Percentiles rank a stretch among this genome's conserved stretches.
These are phyloP conservation scores for Aspiorhynchus laticeps DNA, from an alignment of 2,113 vertebrate genomes.

Conservation along the genomic window DNA sequence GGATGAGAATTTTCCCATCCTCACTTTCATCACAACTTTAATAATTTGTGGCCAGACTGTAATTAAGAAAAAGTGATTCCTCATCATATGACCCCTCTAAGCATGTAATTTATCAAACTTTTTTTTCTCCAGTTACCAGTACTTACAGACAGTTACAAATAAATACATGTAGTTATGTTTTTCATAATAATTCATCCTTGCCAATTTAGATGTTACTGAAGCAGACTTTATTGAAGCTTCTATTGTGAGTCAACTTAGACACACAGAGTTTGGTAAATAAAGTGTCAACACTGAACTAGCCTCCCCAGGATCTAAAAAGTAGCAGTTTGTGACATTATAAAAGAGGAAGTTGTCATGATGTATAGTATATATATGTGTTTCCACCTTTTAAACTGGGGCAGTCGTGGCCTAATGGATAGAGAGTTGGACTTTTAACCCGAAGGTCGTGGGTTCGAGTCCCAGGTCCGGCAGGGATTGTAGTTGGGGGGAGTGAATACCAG, in stretches of 20 bases:
- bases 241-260: background rate
- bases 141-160: background rate
- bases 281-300: conserved; percentile 49
- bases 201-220: conserved; percentile 3
- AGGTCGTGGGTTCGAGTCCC: too few relatives aligned
- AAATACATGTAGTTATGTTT: background rate
- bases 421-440: too few relatives aligned
- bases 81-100: background rate
- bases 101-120: background rate
- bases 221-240: background rate
- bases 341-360: conserved; percentile 45
- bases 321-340: conserved; percentile 57
- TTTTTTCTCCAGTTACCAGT: background rate
- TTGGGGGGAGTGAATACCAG: too few relatives aligned
- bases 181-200: background rate
- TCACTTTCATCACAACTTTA: background rate
- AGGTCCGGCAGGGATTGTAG: too few relatives aligned
- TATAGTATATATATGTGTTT: conserved; percentile 1
- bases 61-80: background rate
- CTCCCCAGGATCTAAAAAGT: conserved; percentile 58
- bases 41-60: background rate
- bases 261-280: conserved; percentile 37
- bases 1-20: too few relatives aligned
- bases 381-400: too few relatives aligned
- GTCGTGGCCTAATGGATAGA: too few relatives aligned